phyloP scores from a whole-genome alignment of 2,888 invertebrate species.

The Drosophila peninsularis region DNA sequence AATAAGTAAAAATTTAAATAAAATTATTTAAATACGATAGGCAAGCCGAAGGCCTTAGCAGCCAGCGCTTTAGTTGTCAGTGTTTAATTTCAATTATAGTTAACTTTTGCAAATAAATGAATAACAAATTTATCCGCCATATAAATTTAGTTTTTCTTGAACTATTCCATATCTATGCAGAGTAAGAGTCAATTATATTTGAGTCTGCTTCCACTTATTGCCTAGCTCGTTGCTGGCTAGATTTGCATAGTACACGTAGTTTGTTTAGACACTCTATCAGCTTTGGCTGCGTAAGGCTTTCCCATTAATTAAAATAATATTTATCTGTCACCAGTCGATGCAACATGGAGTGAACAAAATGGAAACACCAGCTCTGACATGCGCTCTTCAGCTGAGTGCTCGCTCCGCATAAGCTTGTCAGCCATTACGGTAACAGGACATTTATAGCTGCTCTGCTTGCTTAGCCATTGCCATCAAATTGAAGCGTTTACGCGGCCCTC shows the following conservation, averaged over 20 bases:
- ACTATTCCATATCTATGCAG: no score
- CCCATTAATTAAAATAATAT: constrained; percentile 18
- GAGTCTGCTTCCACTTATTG: background rate
- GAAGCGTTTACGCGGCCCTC: constrained; percentile 48
- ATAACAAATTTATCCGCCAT: no score
- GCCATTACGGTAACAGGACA: constrained; percentile 36
- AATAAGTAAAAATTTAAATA: no score
- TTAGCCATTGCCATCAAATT: constrained; percentile 52
- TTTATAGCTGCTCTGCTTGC: constrained; percentile 38
- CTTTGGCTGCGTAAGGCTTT: background rate
- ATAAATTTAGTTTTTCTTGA: no score
- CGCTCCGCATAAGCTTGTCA: constrained; percentile 19
- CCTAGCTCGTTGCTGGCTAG: no score
- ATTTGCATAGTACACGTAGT: background rate
- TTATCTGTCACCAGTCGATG: constrained; percentile 16
- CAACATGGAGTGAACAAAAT: background rate
- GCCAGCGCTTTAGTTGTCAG: no score
- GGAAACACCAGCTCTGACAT: constrained; percentile 1
- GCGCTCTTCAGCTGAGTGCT: constrained; percentile 13
- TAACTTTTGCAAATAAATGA: no score
- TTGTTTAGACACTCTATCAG: background rate
- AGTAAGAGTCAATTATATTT: background rate
- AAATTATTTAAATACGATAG: no score
- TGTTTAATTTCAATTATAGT: no score
- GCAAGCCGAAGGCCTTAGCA: no score